Evolutionary conservation across 2,113 vertebrate genomes (phyloP).

Genomic region (Dromiciops gliroides): DNA sequence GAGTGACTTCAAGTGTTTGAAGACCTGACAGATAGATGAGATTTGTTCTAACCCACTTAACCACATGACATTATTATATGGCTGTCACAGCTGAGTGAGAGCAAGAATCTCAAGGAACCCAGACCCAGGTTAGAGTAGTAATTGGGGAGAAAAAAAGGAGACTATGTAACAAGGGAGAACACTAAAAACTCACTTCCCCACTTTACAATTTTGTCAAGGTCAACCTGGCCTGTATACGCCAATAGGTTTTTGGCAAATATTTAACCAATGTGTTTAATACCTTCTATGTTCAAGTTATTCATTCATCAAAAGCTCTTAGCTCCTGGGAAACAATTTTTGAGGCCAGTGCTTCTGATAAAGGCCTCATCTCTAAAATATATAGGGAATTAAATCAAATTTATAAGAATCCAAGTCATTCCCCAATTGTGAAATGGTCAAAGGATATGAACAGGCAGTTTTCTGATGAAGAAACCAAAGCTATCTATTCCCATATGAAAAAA

Average conservation of each 20-base stretch:
- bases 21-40: neutral
- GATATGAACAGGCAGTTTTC: too few relatives aligned
- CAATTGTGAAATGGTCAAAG: too few relatives aligned
- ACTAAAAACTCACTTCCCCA: neutral
- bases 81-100: neutral
- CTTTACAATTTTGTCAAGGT: neutral
- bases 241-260: neutral
- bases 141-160: neutral
- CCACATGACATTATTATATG: neutral
- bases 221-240: neutral
- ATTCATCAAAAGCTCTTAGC: neutral
- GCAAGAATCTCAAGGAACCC: neutral
- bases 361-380: too few relatives aligned
- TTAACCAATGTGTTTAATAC: neutral
- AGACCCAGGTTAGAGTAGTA: neutral
- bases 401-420: too few relatives aligned
- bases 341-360: too few relatives aligned
- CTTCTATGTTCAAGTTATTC: neutral
- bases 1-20: neutral
- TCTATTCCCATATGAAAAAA: too few relatives aligned
- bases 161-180: neutral
- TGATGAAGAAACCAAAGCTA: too few relatives aligned
- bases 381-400: too few relatives aligned
- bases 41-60: neutral
- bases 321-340: too few relatives aligned